Evolutionary conservation across 2,797 vertebrate species (phyloP).

Genomic region (Sciaenops ocellatus): DNA sequence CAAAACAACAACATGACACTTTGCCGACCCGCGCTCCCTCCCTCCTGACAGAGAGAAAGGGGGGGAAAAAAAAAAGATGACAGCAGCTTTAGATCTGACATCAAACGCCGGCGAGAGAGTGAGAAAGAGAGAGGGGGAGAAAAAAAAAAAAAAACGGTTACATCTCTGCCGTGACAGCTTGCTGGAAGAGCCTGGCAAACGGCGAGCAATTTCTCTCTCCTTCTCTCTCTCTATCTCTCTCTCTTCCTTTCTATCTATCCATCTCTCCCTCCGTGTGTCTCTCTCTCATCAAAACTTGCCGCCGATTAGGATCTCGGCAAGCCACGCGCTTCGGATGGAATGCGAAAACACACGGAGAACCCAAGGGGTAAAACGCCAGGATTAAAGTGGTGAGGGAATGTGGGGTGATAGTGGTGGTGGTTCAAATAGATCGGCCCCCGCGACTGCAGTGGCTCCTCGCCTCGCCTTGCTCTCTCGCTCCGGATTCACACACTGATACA

Average conservation of each 20-base stretch:
- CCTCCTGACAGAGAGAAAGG: slow-evolving; percentile 68
- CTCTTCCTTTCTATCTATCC: slow-evolving; percentile 56
- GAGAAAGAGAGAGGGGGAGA: slow-evolving; percentile 53
- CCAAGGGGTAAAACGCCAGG: slow-evolving; percentile 79
- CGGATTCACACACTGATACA: slow-evolving; percentile 79
- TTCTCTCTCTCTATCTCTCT: slow-evolving; percentile 23
- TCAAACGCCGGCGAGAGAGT: slow-evolving; percentile 78
- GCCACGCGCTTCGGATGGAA: slow-evolving; percentile 72
- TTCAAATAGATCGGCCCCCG: slow-evolving; percentile 75
- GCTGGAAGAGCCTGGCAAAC: slow-evolving; percentile 77
- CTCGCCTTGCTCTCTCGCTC: slow-evolving; percentile 62
- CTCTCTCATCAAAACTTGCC: slow-evolving; percentile 80
- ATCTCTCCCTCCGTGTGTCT: slow-evolving; percentile 59
- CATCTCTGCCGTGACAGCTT: slow-evolving; percentile 81
- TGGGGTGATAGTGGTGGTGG: slow-evolving; percentile 66
- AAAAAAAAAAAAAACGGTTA: slow-evolving; percentile 58
- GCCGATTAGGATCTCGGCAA: slow-evolving; percentile 81
- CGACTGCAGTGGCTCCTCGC: slow-evolving; percentile 61
- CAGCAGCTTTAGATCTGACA: slow-evolving; percentile 85
- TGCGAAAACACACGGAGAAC: slow-evolving; percentile 79
- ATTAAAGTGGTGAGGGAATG: slow-evolving; percentile 81
- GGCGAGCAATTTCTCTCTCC: slow-evolving; percentile 60
- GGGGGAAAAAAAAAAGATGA: slow-evolving; percentile 70
- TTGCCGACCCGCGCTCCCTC: slow-evolving; percentile 73
- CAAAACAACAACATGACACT: slow-evolving; percentile 85